A percentile compares a stretch with the other conserved stretches of the same genome.
These are phyloP conservation scores for Ceratothoa steindachneri DNA, from an alignment of 2,888 invertebrate species.

Conservation along the genomic window DNA sequence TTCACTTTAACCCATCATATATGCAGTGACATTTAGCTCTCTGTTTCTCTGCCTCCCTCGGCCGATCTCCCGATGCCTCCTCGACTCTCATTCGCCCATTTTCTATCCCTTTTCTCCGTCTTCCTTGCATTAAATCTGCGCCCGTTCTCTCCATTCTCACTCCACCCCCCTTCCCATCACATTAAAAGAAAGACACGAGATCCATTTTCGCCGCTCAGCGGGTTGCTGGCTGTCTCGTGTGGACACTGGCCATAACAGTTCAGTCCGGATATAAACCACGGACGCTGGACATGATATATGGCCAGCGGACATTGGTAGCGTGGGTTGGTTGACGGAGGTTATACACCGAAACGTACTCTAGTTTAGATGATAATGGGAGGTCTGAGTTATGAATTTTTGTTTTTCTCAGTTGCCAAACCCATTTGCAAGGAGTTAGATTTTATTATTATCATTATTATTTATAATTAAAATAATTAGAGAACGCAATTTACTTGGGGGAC, in stretches of 20 bases:
- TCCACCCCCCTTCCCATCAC: neutral
- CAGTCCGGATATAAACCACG: neutral
- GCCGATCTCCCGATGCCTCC: no score
- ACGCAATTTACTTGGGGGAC: neutral
- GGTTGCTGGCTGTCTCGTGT: neutral
- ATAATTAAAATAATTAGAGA: neutral
- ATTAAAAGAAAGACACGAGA: constrained; percentile 3
- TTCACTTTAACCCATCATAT: neutral
- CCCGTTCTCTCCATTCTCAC: neutral
- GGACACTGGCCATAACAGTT: neutral
- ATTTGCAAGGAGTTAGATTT: neutral
- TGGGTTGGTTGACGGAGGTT: neutral
- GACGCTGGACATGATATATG: neutral
- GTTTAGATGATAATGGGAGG: neutral
- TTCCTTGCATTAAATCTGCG: no score
- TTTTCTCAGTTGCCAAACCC: neutral
- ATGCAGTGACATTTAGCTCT: neutral
- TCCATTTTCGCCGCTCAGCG: constrained; percentile 1
- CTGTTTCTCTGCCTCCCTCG: neutral
- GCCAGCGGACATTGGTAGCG: neutral
- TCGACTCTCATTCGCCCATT: no score
- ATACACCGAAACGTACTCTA: constrained; percentile 5
- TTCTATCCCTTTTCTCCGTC: neutral
- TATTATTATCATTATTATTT: neutral
- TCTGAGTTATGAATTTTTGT: neutral